A percentile compares a stretch with the other conserved stretches of the same genome.
These are phyloP conservation scores for Cylindroiulus punctatus DNA, from an alignment of 2,888 invertebrate species.

Conservation along the genomic window DNA sequence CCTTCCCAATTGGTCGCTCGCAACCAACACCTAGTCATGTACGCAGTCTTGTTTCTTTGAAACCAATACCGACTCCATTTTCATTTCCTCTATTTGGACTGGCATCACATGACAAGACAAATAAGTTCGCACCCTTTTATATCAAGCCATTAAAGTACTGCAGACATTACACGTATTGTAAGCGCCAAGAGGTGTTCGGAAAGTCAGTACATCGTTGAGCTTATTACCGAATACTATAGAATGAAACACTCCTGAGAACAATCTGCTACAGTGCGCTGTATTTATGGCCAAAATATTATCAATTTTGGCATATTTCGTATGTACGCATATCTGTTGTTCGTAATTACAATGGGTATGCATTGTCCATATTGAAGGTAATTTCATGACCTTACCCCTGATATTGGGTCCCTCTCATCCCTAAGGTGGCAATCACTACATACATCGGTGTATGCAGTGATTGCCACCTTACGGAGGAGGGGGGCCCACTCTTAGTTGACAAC, in stretches of 20 bases:
- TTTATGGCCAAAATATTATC: no score
- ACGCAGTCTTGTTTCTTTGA: constrained; percentile 8
- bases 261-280: no score
- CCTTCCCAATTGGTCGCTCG: not conserved
- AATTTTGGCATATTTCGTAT: no score
- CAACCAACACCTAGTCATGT: constrained; percentile 9
- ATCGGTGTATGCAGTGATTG: not conserved
- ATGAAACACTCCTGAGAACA: no score
- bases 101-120: constrained; percentile 39
- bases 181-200: not conserved
- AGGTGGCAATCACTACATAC: not conserved
- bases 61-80: constrained; percentile 39
- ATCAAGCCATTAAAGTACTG: not conserved
- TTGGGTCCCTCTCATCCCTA: no score
- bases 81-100: constrained; percentile 42
- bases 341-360: no score
- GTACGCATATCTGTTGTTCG: no score
- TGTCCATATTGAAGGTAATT: no score
- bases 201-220: not conserved
- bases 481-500: no score
- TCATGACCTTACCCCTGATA: no score
- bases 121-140: constrained; percentile 45
- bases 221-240: no score
- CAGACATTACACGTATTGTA: not conserved
- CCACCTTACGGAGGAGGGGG: not conserved